Conservation (phyloP, 2,888 invertebrate genomes). For the Masnerella sp. region DNA sequence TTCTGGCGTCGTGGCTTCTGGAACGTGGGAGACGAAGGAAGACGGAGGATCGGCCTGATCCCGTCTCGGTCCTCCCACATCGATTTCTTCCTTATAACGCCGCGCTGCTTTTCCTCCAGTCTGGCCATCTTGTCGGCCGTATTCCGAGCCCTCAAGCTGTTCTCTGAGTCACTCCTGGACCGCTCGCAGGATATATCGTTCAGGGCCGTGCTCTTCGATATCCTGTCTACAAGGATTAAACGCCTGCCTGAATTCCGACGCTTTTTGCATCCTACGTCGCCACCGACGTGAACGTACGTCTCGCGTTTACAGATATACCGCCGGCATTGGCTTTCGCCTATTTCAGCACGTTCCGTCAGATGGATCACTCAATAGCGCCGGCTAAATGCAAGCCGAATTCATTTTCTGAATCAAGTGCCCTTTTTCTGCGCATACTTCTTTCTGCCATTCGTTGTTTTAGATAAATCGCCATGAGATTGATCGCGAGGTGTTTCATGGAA, state of each 20-base stretch:
- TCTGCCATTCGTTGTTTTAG: too few species aligned
- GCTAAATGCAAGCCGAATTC: too few species aligned
- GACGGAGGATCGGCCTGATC: slow-evolving; percentile 44
- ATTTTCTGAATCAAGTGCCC: too few species aligned
- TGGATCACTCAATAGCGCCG: too few species aligned
- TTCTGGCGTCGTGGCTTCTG: slow-evolving; percentile 28
- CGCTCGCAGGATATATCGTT: slow-evolving; percentile 39
- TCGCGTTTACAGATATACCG: slow-evolving; percentile 1
- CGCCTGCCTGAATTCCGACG: slow-evolving; percentile 36
- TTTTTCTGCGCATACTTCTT: too few species aligned
- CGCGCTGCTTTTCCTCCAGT: slow-evolving; percentile 44
- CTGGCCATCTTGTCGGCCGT: slow-evolving; percentile 43
- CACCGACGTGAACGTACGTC: slow-evolving; percentile 20
- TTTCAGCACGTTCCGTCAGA: too few species aligned
- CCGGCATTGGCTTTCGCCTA: too few species aligned
- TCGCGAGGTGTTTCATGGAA: too few species aligned
- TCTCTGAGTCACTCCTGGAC: slow-evolving; percentile 42
- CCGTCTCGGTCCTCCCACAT: slow-evolving; percentile 50
- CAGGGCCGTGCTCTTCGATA: slow-evolving; percentile 41
- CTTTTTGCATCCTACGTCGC: slow-evolving; percentile 25
- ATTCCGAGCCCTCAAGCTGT: slow-evolving; percentile 36
- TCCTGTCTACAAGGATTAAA: slow-evolving; percentile 48
- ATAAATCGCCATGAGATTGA: too few species aligned
- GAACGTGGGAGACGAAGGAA: slow-evolving; percentile 34
- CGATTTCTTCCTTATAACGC: slow-evolving; percentile 52